Evolutionary conservation across 2,113 vertebrate species (phyloP), one percentile per base, ranked within the genome.

Genomic region (Perca flavescens): DNA sequence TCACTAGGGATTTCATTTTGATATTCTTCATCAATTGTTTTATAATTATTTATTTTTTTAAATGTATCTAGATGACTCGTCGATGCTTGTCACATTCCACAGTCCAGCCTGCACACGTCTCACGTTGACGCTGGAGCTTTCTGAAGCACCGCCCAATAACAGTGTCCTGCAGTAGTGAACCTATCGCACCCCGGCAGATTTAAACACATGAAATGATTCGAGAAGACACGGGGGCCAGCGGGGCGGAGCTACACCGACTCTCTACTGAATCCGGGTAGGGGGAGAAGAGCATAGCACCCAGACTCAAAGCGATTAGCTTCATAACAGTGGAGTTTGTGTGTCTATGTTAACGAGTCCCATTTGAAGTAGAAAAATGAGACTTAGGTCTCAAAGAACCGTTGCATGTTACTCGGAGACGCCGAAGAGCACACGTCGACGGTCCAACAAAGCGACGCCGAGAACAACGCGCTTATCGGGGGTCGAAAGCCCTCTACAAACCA

Each of bases 181-280:
- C 89, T 78, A 90, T 88, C 79, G 74, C 72, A 78, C 56, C 84
- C 82, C 78, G 87, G 90, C 58, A 87, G 71, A 86, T 94, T 95
- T 85, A 90, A 94, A 95, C 73, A 5, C 10, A 62, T 14, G 4
- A n/a, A 12, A 2, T 17, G 74, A 81, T 81, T 88, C 86, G 70
- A 80, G 85, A 85, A 34, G 22, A 15, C 25, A 1, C 82, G 10
- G 25, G 43, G 60, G 1, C 1, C 11, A 62, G 52, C 15, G 49
- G 73, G 90, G 89, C 80, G 88, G 88, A 58, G 80, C 61, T 66
- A 56, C 11, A 65, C 0, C 1, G 0, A n/a, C 14, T 19, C 1
- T 7, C 34, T 25, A 8, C 13, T 28, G 34, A 17, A 57, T 1
- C 3, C 53, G 56, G 53, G 11, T 11, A 60, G 9, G 12, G 15